Conservation (phyloP, 2,113 vertebrate genomes). For the Heterochromis multidens region DNA sequence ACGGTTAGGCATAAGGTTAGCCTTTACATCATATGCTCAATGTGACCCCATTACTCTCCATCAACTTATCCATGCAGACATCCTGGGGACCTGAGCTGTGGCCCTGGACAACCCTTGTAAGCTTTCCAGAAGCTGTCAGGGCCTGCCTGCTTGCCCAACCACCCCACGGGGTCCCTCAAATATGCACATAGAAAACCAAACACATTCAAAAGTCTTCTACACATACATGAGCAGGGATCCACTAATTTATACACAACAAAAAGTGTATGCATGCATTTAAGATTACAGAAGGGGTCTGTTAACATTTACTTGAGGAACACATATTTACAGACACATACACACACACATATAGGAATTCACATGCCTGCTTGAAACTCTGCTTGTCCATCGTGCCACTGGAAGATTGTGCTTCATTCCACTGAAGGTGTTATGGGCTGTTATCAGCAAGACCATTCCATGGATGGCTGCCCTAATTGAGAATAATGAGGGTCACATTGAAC, state of each 20-base stretch:
- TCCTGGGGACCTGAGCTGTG: slow-evolving; percentile 60
- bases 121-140: slow-evolving; percentile 66
- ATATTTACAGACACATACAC: neutral
- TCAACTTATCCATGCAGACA: slow-evolving; percentile 71
- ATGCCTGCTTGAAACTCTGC: slow-evolving; percentile 19
- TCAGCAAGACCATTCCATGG: slow-evolving; percentile 83
- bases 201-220: neutral
- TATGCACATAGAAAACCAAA: slow-evolving; percentile 11
- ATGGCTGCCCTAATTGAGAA: slow-evolving; percentile 86
- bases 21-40: slow-evolving; percentile 74
- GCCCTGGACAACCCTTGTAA: slow-evolving; percentile 56
- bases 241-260: neutral
- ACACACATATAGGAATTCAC: neutral
- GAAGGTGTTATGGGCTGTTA: slow-evolving; percentile 80
- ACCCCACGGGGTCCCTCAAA: slow-evolving; percentile 31
- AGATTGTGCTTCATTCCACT: slow-evolving; percentile 66
- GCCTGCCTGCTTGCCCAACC: slow-evolving; percentile 32
- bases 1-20: slow-evolving; percentile 70
- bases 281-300: neutral
- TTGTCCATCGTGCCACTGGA: slow-evolving; percentile 63
- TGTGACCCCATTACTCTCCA: slow-evolving; percentile 78
- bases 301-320: neutral
- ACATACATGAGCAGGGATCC: neutral
- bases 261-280: neutral
- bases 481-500: slow-evolving; percentile 87